Conservation (phyloP, 37 sponge, comb jelly and placozoan genomes). For the Beroe forskalii region DNA sequence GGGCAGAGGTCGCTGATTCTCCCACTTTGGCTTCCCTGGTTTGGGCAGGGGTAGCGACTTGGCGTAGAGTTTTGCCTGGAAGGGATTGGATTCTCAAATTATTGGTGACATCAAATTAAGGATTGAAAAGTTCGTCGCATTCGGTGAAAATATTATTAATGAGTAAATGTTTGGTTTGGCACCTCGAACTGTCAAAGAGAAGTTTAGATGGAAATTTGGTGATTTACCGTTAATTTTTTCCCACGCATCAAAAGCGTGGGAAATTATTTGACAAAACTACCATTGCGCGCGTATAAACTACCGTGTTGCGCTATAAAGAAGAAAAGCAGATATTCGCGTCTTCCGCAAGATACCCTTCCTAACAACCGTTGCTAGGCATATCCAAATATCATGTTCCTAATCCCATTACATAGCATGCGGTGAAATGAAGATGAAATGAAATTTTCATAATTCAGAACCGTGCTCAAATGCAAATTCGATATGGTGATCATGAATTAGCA, state of each 20-base stretch:
- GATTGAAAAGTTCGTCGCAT: no score
- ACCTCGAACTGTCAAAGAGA: no score
- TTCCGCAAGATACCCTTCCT: neutral
- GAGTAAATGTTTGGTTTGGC: no score
- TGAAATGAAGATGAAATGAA: neutral
- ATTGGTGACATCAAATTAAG: no score
- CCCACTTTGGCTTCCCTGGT: neutral
- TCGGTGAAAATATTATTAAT: no score
- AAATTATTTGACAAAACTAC: neutral
- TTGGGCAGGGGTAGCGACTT: neutral
- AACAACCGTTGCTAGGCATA: neutral
- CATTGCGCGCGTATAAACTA: neutral
- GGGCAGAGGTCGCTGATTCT: neutral
- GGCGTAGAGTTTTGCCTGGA: constrained; percentile 15
- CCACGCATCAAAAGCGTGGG: no score
- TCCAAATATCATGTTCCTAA: neutral
- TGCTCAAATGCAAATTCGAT: neutral
- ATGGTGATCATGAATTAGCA: neutral
- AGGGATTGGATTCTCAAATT: no score
- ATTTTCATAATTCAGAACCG: neutral
- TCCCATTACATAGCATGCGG: neutral
- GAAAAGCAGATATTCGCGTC: neutral
- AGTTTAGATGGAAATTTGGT: neutral
- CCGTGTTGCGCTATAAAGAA: neutral
- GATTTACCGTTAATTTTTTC: no score